Base-by-base conservation (phyloP, 2,888 invertebrate genomes). In the Drosophila koepferae region DNA sequence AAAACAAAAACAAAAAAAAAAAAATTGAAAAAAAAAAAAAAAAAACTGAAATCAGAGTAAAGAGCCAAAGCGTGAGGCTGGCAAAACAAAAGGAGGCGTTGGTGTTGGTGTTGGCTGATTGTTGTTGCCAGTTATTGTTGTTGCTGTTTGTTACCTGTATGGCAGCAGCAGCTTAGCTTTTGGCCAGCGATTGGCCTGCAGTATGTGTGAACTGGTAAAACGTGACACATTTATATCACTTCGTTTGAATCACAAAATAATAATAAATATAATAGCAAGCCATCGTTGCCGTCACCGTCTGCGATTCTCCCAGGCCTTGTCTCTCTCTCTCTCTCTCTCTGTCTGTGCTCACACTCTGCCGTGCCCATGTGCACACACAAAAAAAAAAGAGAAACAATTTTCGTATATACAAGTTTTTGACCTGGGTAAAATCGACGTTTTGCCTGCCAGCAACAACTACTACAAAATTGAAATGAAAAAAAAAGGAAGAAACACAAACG, bases 121-220 rank as follows among this genome's bases (percentile, higher is more conserved):
- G 86, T 82, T 76, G 80, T 70, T 80, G 76, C 41, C 63, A 12
- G 72, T 65, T 70, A 58, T 61, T 70, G 61, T 56, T 68, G 61
- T 36, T 76, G 68, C 41, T 62, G 41, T 53, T 72, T 80, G 66
- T 80, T 89, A 90, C 91, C 90, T 89, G 87, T 74, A 84, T 74
- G 84, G 86, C 80, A 74, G 66, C 80, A 74, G 66, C 76, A 58
- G 51, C 63, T 53, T 56, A 63, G 63, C 63, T 58, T 49, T 63
- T 63, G 73, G 73, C 65, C 82, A 64, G 65, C 58, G 68, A 67
- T 64, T 78, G 74, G 82, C 76, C 81, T 86, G 84, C 90, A 92
- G 81, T 90, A 92, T 92, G 92, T 92, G 92, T 92, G 92, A 92
- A 92, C 92, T 92, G 89, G 91, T 90, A 92, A 92, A 92, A 92